A percentile compares a stretch with the other conserved stretches of the same genome.
Conservation (phyloP, 2,888 invertebrate genomes). For the Drosophila nr. fundita region DNA sequence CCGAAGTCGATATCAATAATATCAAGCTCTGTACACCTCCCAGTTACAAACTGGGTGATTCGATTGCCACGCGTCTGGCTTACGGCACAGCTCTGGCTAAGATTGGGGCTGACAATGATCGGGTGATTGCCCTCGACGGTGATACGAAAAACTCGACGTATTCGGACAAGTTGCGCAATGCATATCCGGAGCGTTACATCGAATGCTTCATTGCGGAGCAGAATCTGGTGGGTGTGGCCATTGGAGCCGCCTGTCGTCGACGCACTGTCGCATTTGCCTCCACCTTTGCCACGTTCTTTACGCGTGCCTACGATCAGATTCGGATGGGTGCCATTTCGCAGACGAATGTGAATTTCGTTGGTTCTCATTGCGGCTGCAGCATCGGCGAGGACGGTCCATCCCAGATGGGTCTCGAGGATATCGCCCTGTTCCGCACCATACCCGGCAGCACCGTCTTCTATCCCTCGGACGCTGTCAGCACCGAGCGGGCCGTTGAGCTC, state of each 20-base stretch:
- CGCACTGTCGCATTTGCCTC: slow-evolving; percentile 97
- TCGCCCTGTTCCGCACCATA: slow-evolving; percentile 96
- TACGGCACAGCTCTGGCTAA: slow-evolving; percentile 98
- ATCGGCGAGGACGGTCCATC: slow-evolving; percentile 99
- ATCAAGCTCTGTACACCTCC: slow-evolving; percentile 92
- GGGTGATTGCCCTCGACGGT: slow-evolving; percentile 97
- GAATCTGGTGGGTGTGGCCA: slow-evolving; percentile 97
- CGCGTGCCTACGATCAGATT: slow-evolving; percentile 98
- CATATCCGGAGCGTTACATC: slow-evolving; percentile 90
- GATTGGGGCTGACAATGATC: slow-evolving; percentile 89
- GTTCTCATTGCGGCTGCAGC: slow-evolving; percentile 98
- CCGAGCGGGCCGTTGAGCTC: slow-evolving; percentile 97
- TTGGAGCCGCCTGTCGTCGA: slow-evolving; percentile 96
- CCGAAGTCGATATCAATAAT: slow-evolving; percentile 90
- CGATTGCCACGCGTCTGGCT: slow-evolving; percentile 95
- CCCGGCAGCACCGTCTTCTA: slow-evolving; percentile 93
- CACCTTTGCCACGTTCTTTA: slow-evolving; percentile 99
- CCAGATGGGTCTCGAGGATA: slow-evolving; percentile 99
- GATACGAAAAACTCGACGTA: slow-evolving; percentile 99
- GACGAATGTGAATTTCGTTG: slow-evolving; percentile 97
- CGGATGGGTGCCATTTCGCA: slow-evolving; percentile 99
- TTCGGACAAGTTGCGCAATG: slow-evolving; percentile 95
- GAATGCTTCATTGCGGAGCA: slow-evolving; percentile 99
- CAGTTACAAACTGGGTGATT: slow-evolving; percentile 91
- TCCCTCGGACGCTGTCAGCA: slow-evolving; percentile 96